These are phyloP conservation scores for Nettapus auritus DNA, from an alignment of 2,113 vertebrate species.

Conservation along the genomic window DNA sequence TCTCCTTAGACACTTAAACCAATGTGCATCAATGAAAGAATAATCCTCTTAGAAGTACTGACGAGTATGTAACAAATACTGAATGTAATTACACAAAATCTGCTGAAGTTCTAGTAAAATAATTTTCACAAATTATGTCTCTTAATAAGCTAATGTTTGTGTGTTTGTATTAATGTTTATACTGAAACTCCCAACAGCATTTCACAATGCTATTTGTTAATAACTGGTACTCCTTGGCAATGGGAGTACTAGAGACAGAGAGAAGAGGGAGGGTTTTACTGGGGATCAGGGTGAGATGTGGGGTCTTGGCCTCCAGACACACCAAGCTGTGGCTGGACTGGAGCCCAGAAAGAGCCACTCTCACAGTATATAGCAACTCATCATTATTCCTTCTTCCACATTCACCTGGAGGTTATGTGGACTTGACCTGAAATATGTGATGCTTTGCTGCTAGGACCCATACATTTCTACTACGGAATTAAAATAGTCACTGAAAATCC, in stretches of 20 bases:
- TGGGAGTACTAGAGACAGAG: neutral
- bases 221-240: neutral
- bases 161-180: neutral
- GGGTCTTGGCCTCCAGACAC: neutral
- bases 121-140: neutral
- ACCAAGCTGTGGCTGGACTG: neutral
- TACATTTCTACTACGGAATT: neutral
- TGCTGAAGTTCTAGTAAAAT: neutral
- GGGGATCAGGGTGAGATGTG: neutral
- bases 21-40: neutral
- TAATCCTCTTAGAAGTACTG: conserved; percentile 25
- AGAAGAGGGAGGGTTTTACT: neutral
- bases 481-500: neutral
- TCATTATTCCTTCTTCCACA: neutral
- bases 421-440: neutral
- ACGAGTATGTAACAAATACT: neutral
- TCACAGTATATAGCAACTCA: rapidly evolving
- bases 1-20: conserved; percentile 19
- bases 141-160: neutral
- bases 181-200: neutral
- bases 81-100: neutral
- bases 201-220: rapidly evolving
- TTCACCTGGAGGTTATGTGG: neutral
- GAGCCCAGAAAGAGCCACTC: neutral
- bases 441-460: neutral